A percentile compares a stretch with the other conserved stretches of the same genome.
phyloP scores from a whole-genome alignment of 1,140 invertebrate species.

The Hylyphantes graminicola region DNA sequence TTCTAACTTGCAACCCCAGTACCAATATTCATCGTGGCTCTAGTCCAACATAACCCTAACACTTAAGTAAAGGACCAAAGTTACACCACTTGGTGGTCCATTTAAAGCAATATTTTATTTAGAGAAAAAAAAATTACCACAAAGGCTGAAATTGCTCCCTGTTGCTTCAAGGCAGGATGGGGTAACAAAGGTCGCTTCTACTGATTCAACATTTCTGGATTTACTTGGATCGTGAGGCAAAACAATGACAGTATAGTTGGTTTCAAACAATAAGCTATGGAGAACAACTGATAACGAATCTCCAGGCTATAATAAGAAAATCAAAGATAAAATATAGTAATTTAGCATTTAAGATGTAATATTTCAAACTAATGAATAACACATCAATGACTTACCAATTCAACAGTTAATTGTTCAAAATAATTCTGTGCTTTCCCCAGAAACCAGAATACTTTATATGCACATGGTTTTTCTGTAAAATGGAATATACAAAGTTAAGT shows the following conservation, averaged over 20 bases:
- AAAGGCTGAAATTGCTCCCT: slow-evolving; percentile 14
- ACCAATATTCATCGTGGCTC: too few species aligned
- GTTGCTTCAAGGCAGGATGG: slow-evolving; percentile 22
- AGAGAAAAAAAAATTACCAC: slow-evolving; percentile 15
- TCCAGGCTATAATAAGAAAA: not conserved
- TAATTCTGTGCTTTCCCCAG: not conserved
- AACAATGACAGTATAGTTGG: slow-evolving; percentile 16
- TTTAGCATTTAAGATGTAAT: not conserved
- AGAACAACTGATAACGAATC: not conserved
- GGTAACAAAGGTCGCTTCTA: slow-evolving; percentile 24
- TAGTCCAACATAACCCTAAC: too few species aligned
- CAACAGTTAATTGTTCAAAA: not conserved
- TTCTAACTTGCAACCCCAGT: too few species aligned
- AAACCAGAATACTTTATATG: not conserved
- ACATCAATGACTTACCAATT: not conserved
- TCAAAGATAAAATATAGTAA: not conserved
- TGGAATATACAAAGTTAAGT: not conserved
- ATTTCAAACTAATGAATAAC: not conserved
- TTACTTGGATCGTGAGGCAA: not conserved
- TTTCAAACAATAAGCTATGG: slow-evolving; percentile 17
- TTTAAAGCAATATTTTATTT: too few species aligned
- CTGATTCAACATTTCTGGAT: not conserved
- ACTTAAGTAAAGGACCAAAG: not conserved
- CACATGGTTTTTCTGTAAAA: slow-evolving; percentile 18
- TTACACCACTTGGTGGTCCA: too few species aligned